A percentile compares a stretch with the other conserved stretches of the same genome.
These are phyloP conservation scores for Pimpla rufipes DNA, from an alignment of 2,888 invertebrate species.

Conservation along the genomic window DNA sequence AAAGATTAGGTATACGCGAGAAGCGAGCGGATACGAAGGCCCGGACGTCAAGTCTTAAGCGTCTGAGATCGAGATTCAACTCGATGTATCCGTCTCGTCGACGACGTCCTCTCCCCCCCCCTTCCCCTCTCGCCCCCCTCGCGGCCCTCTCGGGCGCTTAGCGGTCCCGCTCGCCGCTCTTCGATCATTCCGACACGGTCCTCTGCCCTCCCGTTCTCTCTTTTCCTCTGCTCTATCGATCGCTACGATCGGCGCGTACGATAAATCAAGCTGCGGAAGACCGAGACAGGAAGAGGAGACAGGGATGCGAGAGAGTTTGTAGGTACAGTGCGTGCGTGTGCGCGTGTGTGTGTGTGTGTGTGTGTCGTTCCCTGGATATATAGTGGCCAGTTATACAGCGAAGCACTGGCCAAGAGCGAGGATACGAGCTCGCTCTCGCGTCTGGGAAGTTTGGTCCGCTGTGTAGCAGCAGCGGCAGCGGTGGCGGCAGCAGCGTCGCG, in stretches of 20 bases:
- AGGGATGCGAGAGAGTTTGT: constrained; percentile 39
- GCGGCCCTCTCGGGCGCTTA: constrained; percentile 38
- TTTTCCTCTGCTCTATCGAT: constrained; percentile 60
- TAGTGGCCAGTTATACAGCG: constrained; percentile 36
- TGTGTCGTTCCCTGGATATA: constrained; percentile 45
- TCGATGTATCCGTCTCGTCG: constrained; percentile 72
- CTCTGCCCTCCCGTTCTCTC: constrained; percentile 49
- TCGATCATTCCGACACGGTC: constrained; percentile 70
- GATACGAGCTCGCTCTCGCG: constrained; percentile 53
- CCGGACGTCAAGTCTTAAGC: constrained; percentile 66
- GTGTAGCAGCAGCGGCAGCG: constrained; percentile 30
- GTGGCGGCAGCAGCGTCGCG: constrained; percentile 24
- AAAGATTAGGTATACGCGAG: constrained; percentile 49
- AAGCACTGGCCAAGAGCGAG: constrained; percentile 36
- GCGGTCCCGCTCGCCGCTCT: constrained; percentile 60
- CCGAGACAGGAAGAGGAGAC: constrained; percentile 42
- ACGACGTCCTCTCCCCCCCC: constrained; percentile 48
- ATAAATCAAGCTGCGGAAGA: constrained; percentile 68
- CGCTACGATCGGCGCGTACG: constrained; percentile 66
- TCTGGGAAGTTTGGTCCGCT: constrained; percentile 62
- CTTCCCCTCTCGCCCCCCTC: constrained; percentile 19
- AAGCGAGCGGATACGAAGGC: constrained; percentile 37
- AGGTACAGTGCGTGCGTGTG: not conserved
- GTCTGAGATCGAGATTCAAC: constrained; percentile 67
- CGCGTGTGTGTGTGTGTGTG: constrained; percentile 36